Evolutionary conservation across 2,888 invertebrate genomes (phyloP), one percentile per base, ranked within the genome.

Genomic region (Dromius quadrimaculatus): DNA sequence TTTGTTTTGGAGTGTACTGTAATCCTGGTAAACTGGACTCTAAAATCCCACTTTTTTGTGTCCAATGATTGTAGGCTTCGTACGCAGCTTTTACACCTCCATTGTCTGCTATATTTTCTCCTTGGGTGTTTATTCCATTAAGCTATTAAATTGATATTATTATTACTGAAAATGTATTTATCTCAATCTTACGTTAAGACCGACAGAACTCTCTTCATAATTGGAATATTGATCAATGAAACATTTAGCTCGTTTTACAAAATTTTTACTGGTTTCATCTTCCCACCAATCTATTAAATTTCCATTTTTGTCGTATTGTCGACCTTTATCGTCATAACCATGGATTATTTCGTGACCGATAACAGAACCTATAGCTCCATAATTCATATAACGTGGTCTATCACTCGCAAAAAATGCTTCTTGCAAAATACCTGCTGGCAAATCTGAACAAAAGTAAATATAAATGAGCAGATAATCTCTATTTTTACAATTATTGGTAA

Each of bases 51-150:
- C 76, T 75, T 47, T 74, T 62, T 15, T 71, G 64, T 1, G 75
- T 74, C 79, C 80, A 81, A 22, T 74, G 72, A 57, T 78, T 76
- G 73, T 82, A 83, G 6, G 82, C 83, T 74, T 77, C 74, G 75
- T 84, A 86, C 0, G 85, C 84, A 75, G 83, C 92, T 80, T 95
- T 96, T 74, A 96, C 90, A 2, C 96, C 97, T 3, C 95, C 96
- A 80, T 95, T 97, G 81, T 97, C 97, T 0, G 97, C 97, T 71
- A 97, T 96, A 81, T 97, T 97, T 81, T 97, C 96, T 11, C 95
- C 95, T 83, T 95, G 94, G 0, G 95, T 95, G 79, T 93, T 93
- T 74, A 94, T 90, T 71, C 97, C 97, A 79, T 95, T 95, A 69
- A 97, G 80, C 94, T 94, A 81, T 57, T 34, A 20, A 66, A 62